phyloP scores from a whole-genome alignment of 2,888 invertebrate genomes.

The Eupithecia insigniata region DNA sequence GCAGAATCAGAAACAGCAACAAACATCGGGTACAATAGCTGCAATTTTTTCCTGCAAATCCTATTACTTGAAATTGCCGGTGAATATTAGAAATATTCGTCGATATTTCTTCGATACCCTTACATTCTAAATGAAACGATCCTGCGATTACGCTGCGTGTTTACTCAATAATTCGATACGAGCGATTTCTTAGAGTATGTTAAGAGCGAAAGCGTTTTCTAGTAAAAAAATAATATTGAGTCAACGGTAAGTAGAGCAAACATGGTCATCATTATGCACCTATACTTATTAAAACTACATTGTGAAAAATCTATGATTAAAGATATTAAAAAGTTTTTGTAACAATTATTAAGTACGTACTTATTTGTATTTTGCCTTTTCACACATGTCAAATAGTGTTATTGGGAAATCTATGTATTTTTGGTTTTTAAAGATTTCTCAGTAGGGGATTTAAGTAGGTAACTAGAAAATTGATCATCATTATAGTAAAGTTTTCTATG shows the following conservation, averaged over 20 bases:
- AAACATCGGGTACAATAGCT: constrained; percentile 32
- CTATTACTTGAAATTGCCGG: constrained; percentile 66
- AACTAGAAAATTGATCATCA: neutral
- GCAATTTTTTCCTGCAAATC: constrained; percentile 55
- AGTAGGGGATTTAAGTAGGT: too few relatives aligned
- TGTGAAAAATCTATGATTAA: too few relatives aligned
- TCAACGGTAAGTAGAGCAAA: neutral
- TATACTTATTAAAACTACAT: too few relatives aligned
- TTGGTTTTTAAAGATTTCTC: neutral
- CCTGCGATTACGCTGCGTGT: constrained; percentile 77
- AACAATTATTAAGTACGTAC: too few relatives aligned
- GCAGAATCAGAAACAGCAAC: constrained; percentile 13
- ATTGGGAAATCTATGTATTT: neutral
- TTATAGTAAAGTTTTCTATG: constrained; percentile 17
- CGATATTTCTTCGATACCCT: constrained; percentile 74
- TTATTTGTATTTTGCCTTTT: neutral
- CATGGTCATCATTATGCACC: neutral
- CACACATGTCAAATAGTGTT: neutral
- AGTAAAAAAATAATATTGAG: neutral
- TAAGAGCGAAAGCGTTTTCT: constrained; percentile 49
- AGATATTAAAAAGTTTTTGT: too few relatives aligned
- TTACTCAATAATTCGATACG: constrained; percentile 84
- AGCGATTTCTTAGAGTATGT: constrained; percentile 53
- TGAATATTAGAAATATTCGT: constrained; percentile 70
- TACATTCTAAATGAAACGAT: constrained; percentile 77